These are phyloP conservation scores for Erynnis tages DNA, from an alignment of 2,888 invertebrate species.

Conservation along the genomic window DNA sequence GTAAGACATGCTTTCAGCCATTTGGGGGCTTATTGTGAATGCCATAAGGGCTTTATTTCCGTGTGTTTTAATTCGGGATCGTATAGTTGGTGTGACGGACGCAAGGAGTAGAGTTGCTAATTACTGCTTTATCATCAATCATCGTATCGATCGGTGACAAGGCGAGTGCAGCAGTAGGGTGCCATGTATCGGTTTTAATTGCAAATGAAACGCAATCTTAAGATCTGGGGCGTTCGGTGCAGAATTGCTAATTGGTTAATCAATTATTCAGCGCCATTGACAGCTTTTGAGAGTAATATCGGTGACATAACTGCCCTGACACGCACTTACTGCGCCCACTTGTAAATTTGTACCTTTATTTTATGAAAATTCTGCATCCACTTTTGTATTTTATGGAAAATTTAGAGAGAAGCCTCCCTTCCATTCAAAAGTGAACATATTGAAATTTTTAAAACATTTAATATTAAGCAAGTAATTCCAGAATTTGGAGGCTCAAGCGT, in stretches of 20 bases:
- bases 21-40: slow-evolving; percentile 13
- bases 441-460: too few relatives aligned
- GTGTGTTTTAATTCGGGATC: not conserved
- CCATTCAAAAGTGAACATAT: too few relatives aligned
- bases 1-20: slow-evolving; percentile 4
- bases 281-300: slow-evolving; percentile 23
- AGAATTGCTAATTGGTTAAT: slow-evolving; percentile 28
- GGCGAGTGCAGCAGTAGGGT: slow-evolving; percentile 29
- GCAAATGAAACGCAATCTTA: slow-evolving; percentile 29
- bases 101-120: slow-evolving; percentile 49
- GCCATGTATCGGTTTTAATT: slow-evolving; percentile 27
- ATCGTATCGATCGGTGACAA: slow-evolving; percentile 40
- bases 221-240: slow-evolving; percentile 22
- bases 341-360: not conserved
- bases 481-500: too few relatives aligned
- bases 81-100: slow-evolving; percentile 7
- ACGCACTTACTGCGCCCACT: slow-evolving; percentile 18
- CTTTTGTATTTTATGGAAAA: too few relatives aligned
- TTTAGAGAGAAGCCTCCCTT: too few relatives aligned
- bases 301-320: slow-evolving; percentile 27
- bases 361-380: too few relatives aligned
- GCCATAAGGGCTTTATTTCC: not conserved
- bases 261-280: slow-evolving; percentile 27
- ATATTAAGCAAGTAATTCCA: too few relatives aligned
- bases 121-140: slow-evolving; percentile 70